Conservation (phyloP, 1,140 invertebrate genomes). For the Hesperophylax magnus region DNA sequence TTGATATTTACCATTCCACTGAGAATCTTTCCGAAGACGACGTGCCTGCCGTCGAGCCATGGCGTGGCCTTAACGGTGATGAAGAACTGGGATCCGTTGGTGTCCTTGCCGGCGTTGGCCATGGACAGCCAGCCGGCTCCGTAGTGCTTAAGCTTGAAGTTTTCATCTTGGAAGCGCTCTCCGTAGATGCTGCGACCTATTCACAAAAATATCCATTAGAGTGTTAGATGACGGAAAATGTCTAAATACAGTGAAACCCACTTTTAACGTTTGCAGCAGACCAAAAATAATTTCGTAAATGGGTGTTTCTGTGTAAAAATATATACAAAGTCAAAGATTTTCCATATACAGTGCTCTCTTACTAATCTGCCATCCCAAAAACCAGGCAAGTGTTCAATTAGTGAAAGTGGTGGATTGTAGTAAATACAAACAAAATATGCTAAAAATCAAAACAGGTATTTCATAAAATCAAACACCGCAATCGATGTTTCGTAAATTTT, state of each 20-base stretch:
- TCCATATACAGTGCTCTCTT: too few species aligned
- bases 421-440: too few species aligned
- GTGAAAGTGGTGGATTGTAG: too few species aligned
- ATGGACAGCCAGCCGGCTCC: slow-evolving; percentile 97
- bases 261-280: too few species aligned
- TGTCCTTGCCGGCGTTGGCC: slow-evolving; percentile 97
- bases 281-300: not conserved
- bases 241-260: too few species aligned
- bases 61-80: slow-evolving; percentile 92
- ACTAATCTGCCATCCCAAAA: too few species aligned
- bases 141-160: slow-evolving; percentile 98
- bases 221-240: too few species aligned
- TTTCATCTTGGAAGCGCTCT: slow-evolving; percentile 94
- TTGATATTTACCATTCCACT: slow-evolving; percentile 84
- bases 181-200: slow-evolving; percentile 94
- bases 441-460: too few species aligned
- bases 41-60: slow-evolving; percentile 97
- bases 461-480: too few species aligned
- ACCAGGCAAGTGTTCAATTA: too few species aligned
- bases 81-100: slow-evolving; percentile 99
- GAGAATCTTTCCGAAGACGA: slow-evolving; percentile 96
- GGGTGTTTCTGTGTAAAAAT: not conserved
- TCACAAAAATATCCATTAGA: slow-evolving; percentile 53
- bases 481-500: too few species aligned
- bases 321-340: not conserved